Conservation (phyloP, 2,113 vertebrate species). For the Ia io region DNA sequence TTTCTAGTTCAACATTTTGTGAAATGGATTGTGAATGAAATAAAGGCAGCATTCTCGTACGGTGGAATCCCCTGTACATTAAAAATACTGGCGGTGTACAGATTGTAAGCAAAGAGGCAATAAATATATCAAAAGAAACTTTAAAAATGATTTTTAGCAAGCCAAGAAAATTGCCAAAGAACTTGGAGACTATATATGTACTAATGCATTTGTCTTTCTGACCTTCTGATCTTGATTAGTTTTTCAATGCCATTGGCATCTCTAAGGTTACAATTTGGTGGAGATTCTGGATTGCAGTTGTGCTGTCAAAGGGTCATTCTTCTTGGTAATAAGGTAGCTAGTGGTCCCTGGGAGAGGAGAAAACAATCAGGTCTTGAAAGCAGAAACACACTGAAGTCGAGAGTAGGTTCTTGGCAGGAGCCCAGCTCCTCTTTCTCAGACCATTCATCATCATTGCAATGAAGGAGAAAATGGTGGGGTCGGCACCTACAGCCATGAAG, state of each 20-base stretch:
- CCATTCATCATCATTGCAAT: conserved; percentile 71
- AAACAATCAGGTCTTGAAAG: conserved; percentile 79
- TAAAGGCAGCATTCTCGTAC: conserved; percentile 67
- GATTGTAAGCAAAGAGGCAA: conserved; percentile 72
- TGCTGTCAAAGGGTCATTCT: conserved; percentile 79
- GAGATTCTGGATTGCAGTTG: conserved; percentile 78
- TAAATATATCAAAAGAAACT: conserved; percentile 73
- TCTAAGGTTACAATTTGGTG: conserved; percentile 77
- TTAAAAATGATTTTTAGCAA: conserved; percentile 68
- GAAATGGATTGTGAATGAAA: conserved; percentile 62
- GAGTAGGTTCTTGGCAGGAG: conserved; percentile 75
- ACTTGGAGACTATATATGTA: conserved; percentile 69
- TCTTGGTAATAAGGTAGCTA: conserved; percentile 82
- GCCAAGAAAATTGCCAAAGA: conserved; percentile 68
- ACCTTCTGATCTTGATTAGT: conserved; percentile 78
- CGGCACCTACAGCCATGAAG: conserved; percentile 53
- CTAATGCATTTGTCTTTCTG: conserved; percentile 80
- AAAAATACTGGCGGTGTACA: conserved; percentile 71
- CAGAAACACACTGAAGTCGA: conserved; percentile 73
- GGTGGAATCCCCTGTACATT: conserved; percentile 65
- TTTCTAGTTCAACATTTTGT: conserved; percentile 35
- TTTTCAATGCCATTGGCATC: conserved; percentile 74
- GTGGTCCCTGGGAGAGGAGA: conserved; percentile 78
- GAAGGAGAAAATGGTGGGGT: conserved; percentile 74
- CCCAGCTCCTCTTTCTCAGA: conserved; percentile 75